Conservation (phyloP, 1,140 invertebrate species). For the Watersipora subatra region DNA sequence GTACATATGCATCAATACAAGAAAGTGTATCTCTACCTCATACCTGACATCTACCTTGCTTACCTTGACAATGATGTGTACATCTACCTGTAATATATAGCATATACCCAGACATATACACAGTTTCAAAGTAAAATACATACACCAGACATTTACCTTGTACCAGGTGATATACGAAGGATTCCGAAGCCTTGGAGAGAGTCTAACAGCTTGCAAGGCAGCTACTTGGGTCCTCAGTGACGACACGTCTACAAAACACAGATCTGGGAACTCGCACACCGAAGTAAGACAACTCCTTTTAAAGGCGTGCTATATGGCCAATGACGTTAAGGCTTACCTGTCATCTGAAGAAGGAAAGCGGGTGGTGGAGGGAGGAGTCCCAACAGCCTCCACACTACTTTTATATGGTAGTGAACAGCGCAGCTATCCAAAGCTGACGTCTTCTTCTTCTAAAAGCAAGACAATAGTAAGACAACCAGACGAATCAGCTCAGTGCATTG, state of each 20-base stretch:
- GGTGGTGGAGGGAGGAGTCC: conserved; percentile 72
- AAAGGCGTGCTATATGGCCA: too few relatives aligned
- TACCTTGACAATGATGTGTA: too few relatives aligned
- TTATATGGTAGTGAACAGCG: conserved; percentile 79
- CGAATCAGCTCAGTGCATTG: too few relatives aligned
- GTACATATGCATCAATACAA: too few relatives aligned
- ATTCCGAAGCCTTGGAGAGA: neutral
- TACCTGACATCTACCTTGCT: too few relatives aligned
- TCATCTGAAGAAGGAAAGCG: conserved; percentile 65
- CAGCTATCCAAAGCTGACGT: conserved; percentile 50
- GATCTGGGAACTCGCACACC: conserved; percentile 59
- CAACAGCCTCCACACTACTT: conserved; percentile 65
- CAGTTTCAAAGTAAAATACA: too few relatives aligned
- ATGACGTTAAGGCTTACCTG: too few relatives aligned
- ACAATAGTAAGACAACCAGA: neutral
- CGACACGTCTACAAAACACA: conserved; percentile 57
- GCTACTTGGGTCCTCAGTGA: conserved; percentile 49
- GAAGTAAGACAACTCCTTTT: too few relatives aligned
- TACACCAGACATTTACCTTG: too few relatives aligned
- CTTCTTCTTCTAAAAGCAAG: neutral
- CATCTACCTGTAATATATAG: too few relatives aligned
- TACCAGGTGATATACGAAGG: neutral
- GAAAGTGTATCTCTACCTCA: too few relatives aligned
- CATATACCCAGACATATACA: too few relatives aligned
- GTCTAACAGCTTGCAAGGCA: neutral